Percentiles rank a stretch among this genome's conserved stretches.
These are phyloP conservation scores for Campylorhamphus procurvoides DNA, from an alignment of 2,113 vertebrate genomes.

Conservation along the genomic window DNA sequence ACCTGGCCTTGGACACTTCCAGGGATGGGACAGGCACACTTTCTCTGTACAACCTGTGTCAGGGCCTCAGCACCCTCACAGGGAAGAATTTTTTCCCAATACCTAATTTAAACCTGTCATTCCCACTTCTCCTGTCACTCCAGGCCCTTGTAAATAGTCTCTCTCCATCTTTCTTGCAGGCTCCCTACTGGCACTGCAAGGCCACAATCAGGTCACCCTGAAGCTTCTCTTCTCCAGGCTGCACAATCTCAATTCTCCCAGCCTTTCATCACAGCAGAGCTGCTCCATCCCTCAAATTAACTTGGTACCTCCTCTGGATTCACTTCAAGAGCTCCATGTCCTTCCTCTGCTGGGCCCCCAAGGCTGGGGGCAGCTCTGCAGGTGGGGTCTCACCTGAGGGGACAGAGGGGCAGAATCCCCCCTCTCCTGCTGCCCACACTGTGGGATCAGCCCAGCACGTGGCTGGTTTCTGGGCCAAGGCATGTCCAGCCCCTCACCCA, in stretches of 20 bases:
- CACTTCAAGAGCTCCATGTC: background rate
- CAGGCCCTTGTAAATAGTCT: background rate
- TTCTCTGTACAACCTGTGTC: background rate
- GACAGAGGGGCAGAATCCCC: background rate
- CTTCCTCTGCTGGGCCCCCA: background rate
- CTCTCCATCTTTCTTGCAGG: background rate
- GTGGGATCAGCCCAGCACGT: background rate
- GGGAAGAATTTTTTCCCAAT: background rate
- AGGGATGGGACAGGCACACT: background rate
- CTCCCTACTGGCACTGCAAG: background rate
- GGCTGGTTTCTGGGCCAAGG: no score
- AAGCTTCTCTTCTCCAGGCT: background rate
- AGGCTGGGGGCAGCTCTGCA: background rate
- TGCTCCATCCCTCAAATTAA: background rate
- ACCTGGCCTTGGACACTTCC: accelerated
- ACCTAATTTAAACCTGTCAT: background rate
- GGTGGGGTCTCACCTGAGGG: background rate
- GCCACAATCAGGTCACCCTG: background rate
- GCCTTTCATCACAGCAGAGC: background rate
- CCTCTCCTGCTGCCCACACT: background rate
- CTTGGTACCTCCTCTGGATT: background rate
- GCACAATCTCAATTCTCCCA: background rate
- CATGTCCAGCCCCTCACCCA: background rate
- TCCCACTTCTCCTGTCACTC: background rate
- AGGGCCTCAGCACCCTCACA: background rate